Evolutionary conservation across 2,113 vertebrate genomes (phyloP).

Genomic region (Delphinapterus leucas): DNA sequence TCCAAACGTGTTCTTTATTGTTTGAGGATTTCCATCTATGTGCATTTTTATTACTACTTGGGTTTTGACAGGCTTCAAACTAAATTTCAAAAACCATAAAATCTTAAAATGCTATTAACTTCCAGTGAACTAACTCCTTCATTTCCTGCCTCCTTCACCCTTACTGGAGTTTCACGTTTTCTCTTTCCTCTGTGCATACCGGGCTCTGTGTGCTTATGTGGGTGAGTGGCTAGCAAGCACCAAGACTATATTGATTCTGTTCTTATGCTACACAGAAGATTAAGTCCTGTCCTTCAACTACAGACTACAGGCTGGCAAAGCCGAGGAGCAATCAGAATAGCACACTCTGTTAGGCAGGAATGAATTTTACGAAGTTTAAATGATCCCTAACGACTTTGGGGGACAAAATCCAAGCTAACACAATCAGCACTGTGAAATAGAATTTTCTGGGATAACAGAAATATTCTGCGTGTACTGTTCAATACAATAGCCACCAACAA

Average conservation of each 20-base stretch:
- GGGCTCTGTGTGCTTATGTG: not conserved
- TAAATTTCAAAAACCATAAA: constrained; percentile 51
- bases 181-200: not conserved
- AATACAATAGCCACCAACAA: not conserved
- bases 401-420: constrained; percentile 10
- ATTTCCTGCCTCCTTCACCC: constrained; percentile 8
- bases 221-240: not conserved
- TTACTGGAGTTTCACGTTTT: not conserved
- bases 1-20: constrained; percentile 1
- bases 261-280: not conserved
- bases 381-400: not conserved
- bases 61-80: constrained; percentile 25
- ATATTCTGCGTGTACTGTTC: not conserved
- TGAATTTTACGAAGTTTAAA: constrained; percentile 24
- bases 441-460: not conserved
- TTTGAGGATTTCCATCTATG: not conserved
- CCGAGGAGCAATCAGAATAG: not conserved
- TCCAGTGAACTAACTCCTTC: not conserved
- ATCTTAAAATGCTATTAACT: constrained; percentile 23
- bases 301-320: not conserved
- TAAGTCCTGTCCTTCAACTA: not conserved
- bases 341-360: not conserved
- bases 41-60: constrained; percentile 31
- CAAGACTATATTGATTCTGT: not conserved
- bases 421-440: not conserved